Percentiles rank a stretch among this genome's conserved stretches.
phyloP scores from a whole-genome alignment of 2,888 invertebrate species.

The Caenorhabditis sp. region DNA sequence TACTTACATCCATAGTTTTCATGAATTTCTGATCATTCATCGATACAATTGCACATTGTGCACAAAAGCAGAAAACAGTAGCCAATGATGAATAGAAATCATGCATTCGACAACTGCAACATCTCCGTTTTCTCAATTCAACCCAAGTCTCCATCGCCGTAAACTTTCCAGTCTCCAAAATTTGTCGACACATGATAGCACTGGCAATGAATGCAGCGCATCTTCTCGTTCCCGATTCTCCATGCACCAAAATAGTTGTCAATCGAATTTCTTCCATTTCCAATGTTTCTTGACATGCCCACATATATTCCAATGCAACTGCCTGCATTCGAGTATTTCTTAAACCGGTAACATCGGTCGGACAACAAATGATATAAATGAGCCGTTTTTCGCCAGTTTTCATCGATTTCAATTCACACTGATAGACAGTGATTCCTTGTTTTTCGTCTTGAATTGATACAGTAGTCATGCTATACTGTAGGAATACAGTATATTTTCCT shows the following conservation, averaged over 20 bases:
- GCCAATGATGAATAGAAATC: conserved; percentile 34
- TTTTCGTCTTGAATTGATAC: conserved; percentile 23
- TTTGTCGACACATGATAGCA: conserved; percentile 32
- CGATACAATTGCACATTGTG: conserved; percentile 16
- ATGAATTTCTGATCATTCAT: conserved; percentile 9
- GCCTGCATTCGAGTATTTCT: conserved; percentile 20
- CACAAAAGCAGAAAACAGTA: conserved; percentile 19
- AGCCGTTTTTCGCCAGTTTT: conserved; percentile 6
- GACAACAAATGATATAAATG: conserved; percentile 23
- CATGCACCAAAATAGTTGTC: conserved; percentile 30
- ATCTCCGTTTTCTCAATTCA: conserved; percentile 28
- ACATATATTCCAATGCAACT: conserved; percentile 36
- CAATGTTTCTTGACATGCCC: conserved; percentile 26
- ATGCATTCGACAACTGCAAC: conserved; percentile 15
- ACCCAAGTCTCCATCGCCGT: conserved; percentile 37
- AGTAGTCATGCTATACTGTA: conserved; percentile 32
- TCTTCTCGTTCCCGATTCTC: conserved; percentile 28
- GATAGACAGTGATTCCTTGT: conserved; percentile 30
- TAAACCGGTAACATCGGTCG: conserved; percentile 8
- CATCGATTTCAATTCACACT: conserved; percentile 15
- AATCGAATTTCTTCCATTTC: conserved; percentile 8
- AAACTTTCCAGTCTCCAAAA: conserved; percentile 32
- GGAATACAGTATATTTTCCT: conserved; percentile 8
- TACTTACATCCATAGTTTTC: conserved; percentile 22
- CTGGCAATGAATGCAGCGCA: conserved; percentile 22